These are phyloP conservation scores for Drosophila prolongata DNA, from an alignment of 2,888 invertebrate species.

Conservation along the genomic window DNA sequence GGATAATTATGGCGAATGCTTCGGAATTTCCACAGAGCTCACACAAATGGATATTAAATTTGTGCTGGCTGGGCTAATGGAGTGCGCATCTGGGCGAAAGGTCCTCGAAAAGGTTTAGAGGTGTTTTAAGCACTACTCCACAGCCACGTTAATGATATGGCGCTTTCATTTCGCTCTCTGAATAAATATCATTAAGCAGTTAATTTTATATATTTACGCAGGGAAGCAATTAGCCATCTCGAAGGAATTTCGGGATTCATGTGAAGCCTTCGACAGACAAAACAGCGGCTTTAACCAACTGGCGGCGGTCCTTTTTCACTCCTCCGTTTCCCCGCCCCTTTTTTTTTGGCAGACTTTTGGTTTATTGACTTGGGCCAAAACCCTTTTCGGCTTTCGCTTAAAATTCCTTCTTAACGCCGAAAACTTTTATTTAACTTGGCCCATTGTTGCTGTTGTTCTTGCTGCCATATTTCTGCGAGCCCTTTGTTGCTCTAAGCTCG, in stretches of 20 bases:
- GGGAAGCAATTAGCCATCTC: slow-evolving; percentile 29
- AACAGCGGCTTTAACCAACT: neutral
- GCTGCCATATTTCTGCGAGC: slow-evolving; percentile 49
- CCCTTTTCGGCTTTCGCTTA: slow-evolving; percentile 41
- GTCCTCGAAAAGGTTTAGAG: slow-evolving; percentile 3
- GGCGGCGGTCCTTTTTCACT: too few relatives aligned
- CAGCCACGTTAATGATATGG: slow-evolving; percentile 18
- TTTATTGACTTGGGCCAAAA: slow-evolving; percentile 58
- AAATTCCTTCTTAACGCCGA: slow-evolving; percentile 22
- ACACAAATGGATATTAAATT: slow-evolving; percentile 42
- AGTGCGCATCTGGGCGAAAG: slow-evolving; percentile 17
- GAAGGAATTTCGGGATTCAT: slow-evolving; percentile 1
- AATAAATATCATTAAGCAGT: slow-evolving; percentile 40
- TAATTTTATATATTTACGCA: slow-evolving; percentile 37
- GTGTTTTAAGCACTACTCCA: neutral
- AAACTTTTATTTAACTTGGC: slow-evolving; percentile 62
- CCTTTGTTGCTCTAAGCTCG: slow-evolving; percentile 36
- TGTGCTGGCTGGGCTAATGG: slow-evolving; percentile 28
- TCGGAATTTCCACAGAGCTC: slow-evolving; percentile 11
- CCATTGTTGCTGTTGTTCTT: slow-evolving; percentile 19
- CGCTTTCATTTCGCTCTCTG: slow-evolving; percentile 18
- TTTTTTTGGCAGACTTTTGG: slow-evolving; percentile 8
- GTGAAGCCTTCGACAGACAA: neutral
- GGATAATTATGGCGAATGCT: slow-evolving; percentile 50
- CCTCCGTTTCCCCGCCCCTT: neutral